Evolutionary conservation across 2,888 invertebrate species (phyloP), one percentile per base, ranked within the genome.

Genomic region (Leptinotarsa haldemani): DNA sequence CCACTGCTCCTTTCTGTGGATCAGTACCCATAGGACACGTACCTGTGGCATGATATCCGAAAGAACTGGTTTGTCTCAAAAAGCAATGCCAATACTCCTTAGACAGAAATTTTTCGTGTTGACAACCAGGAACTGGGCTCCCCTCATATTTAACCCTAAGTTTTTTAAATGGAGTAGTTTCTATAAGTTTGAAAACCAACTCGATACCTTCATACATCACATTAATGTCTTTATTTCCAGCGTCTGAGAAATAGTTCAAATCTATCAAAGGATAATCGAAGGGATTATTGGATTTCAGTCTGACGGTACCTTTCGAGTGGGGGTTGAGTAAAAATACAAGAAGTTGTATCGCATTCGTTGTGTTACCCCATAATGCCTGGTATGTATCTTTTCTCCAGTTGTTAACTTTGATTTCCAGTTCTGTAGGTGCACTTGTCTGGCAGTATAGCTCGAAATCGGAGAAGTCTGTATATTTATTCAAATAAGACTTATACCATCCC

Each of bases 41-140:
- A 3, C 91, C 91, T 77, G 91, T 89, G 80, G 92, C 92, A 84
- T 93, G 93, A 81, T 92, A 92, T 50, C 92, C 7, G 13, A 20
- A 18, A 0, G 12, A 3, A 18, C 58, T 40, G 2, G 61, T 46
- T 7, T 91, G 76, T 73, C 79, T 76, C 22, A 83, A 70, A 48
- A 91, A 90, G 83, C 94, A 94, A 74, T 91, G 90, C 92, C 93
- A 93, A 82, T 93, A 94, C 48, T 90, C 90, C 73, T 92, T 93
- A 1, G 90, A 88, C 75, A 89, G 90, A 71, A 90, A 91, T 9
- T 76, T 72, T 9, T 86, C 74, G 0, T 83, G 71, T 40, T 85
- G 85, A 83, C 92, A 92, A 1, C 87, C 88, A 0, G 76, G 73
- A 7, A 79, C 30, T 4, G 70, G 64, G 2, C 65, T 63, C 18